Percentiles rank a stretch among this genome's conserved stretches.
Conservation (phyloP, 1,140 invertebrate species). For the Drosophila equinoxialis region DNA sequence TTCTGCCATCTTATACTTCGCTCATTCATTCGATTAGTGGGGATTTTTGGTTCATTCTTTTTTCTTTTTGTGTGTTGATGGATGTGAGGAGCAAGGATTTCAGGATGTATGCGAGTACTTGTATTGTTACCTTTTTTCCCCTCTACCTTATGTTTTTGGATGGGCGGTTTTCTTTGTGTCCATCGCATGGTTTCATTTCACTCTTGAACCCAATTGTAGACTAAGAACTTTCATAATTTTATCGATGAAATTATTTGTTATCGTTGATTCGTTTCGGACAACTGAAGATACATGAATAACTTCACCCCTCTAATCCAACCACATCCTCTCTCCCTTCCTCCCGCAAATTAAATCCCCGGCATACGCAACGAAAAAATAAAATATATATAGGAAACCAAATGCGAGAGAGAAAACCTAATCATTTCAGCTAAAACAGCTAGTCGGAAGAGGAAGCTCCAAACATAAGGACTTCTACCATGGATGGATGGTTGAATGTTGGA, state of each 20-base stretch:
- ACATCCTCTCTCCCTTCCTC: background rate
- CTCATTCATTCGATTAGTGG: conserved; percentile 54
- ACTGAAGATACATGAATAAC: background rate
- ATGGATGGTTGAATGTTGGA: conserved; percentile 31
- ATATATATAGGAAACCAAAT: background rate
- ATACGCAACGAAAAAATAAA: background rate
- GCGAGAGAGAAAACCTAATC: conserved; percentile 7
- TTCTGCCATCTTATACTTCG: conserved; percentile 17
- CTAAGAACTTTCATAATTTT: conserved; percentile 3
- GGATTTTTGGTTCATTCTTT: background rate
- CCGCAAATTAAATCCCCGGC: background rate
- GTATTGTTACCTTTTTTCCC: conserved; percentile 3
- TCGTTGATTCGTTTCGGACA: background rate
- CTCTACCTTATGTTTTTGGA: background rate
- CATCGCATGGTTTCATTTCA: background rate
- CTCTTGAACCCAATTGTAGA: background rate
- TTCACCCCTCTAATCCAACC: no score
- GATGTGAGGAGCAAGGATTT: conserved; percentile 24
- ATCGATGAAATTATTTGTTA: background rate
- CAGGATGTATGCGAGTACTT: conserved; percentile 5
- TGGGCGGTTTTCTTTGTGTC: background rate
- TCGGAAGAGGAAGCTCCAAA: conserved; percentile 15
- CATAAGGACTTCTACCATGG: conserved; percentile 32
- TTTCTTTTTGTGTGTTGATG: conserved; percentile 37
- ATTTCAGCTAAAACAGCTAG: conserved; percentile 10